phyloP scores from a whole-genome alignment of 2,113 vertebrate species.

The Otocyon megalotis region DNA sequence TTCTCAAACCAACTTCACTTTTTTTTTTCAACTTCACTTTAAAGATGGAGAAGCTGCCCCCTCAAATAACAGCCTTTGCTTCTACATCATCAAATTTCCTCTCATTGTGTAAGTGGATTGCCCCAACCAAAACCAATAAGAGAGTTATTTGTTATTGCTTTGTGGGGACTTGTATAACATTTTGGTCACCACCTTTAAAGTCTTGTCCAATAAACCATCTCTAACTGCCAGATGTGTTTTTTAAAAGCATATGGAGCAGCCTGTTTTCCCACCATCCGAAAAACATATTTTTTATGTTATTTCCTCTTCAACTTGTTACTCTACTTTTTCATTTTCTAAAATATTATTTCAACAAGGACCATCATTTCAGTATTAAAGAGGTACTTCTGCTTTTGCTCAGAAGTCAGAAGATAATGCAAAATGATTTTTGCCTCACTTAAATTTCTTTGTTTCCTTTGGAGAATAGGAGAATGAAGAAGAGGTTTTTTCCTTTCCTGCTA shows the following conservation, averaged over 20 bases:
- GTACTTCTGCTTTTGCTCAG: conserved; percentile 36
- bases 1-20: conserved; percentile 20
- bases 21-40: background rate
- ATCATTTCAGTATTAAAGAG: conserved; percentile 37
- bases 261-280: background rate
- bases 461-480: background rate
- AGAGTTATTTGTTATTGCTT: background rate
- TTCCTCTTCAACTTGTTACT: background rate
- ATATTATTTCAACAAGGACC: background rate
- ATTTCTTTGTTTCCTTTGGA: conserved; percentile 39
- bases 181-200: conserved; percentile 21
- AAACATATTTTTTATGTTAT: background rate
- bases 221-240: conserved; percentile 8
- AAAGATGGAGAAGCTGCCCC: background rate
- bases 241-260: background rate
- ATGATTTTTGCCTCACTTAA: background rate
- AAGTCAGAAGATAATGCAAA: conserved; percentile 20
- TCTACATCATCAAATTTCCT: background rate
- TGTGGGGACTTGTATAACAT: background rate
- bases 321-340: conserved; percentile 52
- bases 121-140: background rate
- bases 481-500: background rate
- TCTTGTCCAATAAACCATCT: background rate
- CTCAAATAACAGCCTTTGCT: conserved; percentile 2
- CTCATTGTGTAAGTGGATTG: background rate